phyloP scores from a whole-genome alignment of 2,888 invertebrate genomes.

The Drosophila atripex region DNA sequence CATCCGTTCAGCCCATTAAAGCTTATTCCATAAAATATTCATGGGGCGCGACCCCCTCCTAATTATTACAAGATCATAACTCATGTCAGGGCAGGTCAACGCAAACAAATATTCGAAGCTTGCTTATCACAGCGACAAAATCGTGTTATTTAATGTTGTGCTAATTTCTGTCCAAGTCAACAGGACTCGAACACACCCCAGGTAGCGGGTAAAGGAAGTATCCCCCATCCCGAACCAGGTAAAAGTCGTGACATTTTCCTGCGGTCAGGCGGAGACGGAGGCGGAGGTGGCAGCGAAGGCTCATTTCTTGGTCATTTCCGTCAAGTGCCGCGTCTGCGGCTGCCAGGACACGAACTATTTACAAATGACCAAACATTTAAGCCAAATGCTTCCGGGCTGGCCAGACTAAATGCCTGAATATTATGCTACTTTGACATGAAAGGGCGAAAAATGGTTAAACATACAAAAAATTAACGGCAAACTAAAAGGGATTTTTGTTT shows the following conservation, averaged over 20 bases:
- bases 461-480: constrained; percentile 33
- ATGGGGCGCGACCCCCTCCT: constrained; percentile 37
- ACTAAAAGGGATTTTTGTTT: too few relatives aligned
- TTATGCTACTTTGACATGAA: constrained; percentile 75
- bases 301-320: constrained; percentile 76
- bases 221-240: constrained; percentile 51
- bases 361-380: constrained; percentile 78
- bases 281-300: constrained; percentile 39
- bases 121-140: constrained; percentile 66
- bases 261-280: constrained; percentile 39
- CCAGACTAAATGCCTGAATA: constrained; percentile 72
- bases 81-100: constrained; percentile 64
- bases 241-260: constrained; percentile 75
- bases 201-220: neutral
- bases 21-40: constrained; percentile 59
- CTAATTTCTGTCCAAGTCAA: constrained; percentile 68
- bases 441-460: constrained; percentile 16
- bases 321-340: constrained; percentile 62
- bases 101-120: constrained; percentile 32
- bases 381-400: constrained; percentile 74
- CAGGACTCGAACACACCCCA: constrained; percentile 31
- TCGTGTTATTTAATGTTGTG: constrained; percentile 79
- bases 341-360: constrained; percentile 73
- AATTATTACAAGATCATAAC: constrained; percentile 62
- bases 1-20: constrained; percentile 50